A percentile compares a stretch with the other conserved stretches of the same genome.
These are phyloP conservation scores for Hozukius guyotensis DNA, from an alignment of 2,797 vertebrate species.

Conservation along the genomic window DNA sequence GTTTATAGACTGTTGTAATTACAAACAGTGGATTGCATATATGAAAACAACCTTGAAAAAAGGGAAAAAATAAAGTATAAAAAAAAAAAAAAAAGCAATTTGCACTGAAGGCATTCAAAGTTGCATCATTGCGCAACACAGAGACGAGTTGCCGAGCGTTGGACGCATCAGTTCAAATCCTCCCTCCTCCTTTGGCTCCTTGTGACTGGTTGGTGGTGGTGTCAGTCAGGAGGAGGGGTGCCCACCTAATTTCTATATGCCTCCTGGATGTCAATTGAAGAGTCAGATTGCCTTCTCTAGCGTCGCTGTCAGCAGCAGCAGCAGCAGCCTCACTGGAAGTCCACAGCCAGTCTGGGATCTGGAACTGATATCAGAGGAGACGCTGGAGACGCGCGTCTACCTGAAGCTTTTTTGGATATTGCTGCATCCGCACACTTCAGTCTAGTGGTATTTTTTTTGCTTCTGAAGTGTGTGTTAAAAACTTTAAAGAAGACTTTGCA, in stretches of 20 bases:
- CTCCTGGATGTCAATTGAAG: conserved; percentile 78
- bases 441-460: conserved; percentile 15
- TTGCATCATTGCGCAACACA: conserved; percentile 73
- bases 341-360: conserved; percentile 21
- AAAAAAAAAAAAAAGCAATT: conserved; percentile 16
- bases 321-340: conserved; percentile 1
- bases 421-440: conserved; percentile 35
- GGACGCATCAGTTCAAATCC: conserved; percentile 57
- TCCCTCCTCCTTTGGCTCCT: conserved; percentile 64
- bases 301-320: conserved; percentile 54
- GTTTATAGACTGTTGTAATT: no score
- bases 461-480: conserved; percentile 23
- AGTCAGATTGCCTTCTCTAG: conserved; percentile 73
- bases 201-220: conserved; percentile 76
- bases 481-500: conserved; percentile 43
- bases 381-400: conserved; percentile 40
- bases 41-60: no score
- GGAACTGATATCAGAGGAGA: conserved; percentile 19
- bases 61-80: no score
- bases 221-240: conserved; percentile 80
- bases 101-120: conserved; percentile 33
- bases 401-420: conserved; percentile 54
- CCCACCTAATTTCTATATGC: conserved; percentile 77
- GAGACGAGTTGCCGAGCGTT: conserved; percentile 30
- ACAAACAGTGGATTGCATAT: no score